Evolutionary conservation across 2,113 vertebrate species (phyloP), one percentile per base, ranked within the genome.

Genomic region (Psephotus haematonotus): DNA sequence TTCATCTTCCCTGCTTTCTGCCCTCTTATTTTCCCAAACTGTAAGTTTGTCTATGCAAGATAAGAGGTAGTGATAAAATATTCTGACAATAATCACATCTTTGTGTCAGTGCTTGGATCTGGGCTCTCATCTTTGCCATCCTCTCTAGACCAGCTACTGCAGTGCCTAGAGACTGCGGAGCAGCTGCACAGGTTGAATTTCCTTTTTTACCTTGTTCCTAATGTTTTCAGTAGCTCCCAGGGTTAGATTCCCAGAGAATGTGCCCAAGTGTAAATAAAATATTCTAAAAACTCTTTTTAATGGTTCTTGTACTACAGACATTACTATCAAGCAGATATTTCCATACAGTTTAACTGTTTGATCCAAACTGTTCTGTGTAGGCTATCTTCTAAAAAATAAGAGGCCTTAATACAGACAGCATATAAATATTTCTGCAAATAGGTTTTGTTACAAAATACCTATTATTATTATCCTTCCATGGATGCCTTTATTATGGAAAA

Each of bases 361-460:
- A 63, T 81, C 18, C 13, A 39, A 70, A 10, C 46, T 65, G 12
- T n/a, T 81, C 13, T 72, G 17, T 39, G 27, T 75, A 91, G 76
- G 39, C 63, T 86, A 72, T 93, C 85, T 96, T 81, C 80, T 88
- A 47, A 95, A 91, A 91, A 90, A 88, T 82, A 86, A 64, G 80
- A 96, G 49, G 17, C 67, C 53, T 95, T 93, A 87, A 88, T 80
- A 46, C 29, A 88, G 83, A 49, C 49, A 78, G 63, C 7, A 69
- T 59, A 65, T 67, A 72, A 77, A 80, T 80, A 79, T 65, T 94
- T 63, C 52, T 91, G 64, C 31, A 90, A 63, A 43, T 77, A 71
- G 46, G 35, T 88, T 82, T 90, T 88, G 44, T 41, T 93, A 94
- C 37, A 84, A 86, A 77, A 82, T 90, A 80, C 47, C 64, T 96